Percentiles rank a stretch among this genome's conserved stretches.
phyloP scores from a whole-genome alignment of 2,888 invertebrate species.

The Chesias legatella region DNA sequence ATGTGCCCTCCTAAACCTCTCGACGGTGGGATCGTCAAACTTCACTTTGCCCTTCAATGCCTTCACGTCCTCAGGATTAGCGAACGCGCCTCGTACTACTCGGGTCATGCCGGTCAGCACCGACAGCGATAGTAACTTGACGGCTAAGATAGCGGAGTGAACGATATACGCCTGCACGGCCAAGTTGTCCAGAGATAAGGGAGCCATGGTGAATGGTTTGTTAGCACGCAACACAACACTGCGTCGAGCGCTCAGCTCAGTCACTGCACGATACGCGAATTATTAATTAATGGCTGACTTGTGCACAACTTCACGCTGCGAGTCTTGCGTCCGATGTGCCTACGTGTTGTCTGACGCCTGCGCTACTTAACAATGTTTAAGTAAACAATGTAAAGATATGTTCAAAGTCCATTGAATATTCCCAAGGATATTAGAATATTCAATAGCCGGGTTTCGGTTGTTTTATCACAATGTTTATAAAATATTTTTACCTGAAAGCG shows the following conservation, averaged over 20 bases:
- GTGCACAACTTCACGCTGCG: conserved; percentile 19
- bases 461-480: no score
- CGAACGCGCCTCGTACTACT: conserved; percentile 43
- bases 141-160: conserved; percentile 56
- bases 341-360: not conserved
- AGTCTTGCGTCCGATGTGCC: conserved; percentile 1
- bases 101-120: conserved; percentile 47
- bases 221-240: conserved; percentile 16
- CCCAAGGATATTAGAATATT: no score
- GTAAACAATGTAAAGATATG: no score
- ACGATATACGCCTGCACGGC: conserved; percentile 59
- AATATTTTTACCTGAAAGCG: no score
- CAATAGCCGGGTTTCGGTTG: no score
- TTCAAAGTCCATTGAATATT: no score
- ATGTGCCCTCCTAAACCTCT: conserved; percentile 79
- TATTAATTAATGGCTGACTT: conserved; percentile 8
- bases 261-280: conserved; percentile 13
- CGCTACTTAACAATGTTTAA: no score
- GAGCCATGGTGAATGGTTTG: conserved; percentile 39
- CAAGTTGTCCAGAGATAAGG: conserved; percentile 41
- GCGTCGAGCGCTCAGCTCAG: conserved; percentile 13
- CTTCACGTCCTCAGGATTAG: conserved; percentile 62
- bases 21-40: conserved; percentile 54
- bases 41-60: conserved; percentile 51
- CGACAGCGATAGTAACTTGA: conserved; percentile 51